A percentile compares a stretch with the other conserved stretches of the same genome.
These are phyloP conservation scores for Prionchulus punctatus DNA, from an alignment of 2,888 invertebrate species.

Conservation along the genomic window DNA sequence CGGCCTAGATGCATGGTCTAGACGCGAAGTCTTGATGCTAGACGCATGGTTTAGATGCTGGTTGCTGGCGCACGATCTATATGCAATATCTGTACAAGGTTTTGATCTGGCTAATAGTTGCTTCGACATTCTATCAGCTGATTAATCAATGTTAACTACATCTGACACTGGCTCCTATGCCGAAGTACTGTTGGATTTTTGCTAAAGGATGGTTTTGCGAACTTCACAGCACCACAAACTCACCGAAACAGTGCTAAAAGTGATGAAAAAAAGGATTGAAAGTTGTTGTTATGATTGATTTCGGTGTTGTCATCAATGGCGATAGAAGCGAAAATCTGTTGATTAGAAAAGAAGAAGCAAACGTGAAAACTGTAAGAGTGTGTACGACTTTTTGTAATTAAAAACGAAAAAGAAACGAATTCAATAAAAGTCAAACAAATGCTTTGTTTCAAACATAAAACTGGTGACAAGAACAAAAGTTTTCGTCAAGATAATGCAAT, in stretches of 20 bases:
- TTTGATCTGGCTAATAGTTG: too few relatives aligned
- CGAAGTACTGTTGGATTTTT: too few relatives aligned
- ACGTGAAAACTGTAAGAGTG: neutral
- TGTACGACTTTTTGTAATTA: conserved; percentile 40
- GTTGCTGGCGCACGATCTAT: too few relatives aligned
- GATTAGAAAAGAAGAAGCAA: conserved; percentile 8
- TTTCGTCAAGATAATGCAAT: conserved; percentile 95
- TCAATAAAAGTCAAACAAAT: neutral
- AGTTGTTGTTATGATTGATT: conserved; percentile 94
- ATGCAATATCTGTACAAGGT: too few relatives aligned
- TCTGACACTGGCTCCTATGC: too few relatives aligned
- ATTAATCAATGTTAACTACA: too few relatives aligned
- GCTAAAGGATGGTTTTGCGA: too few relatives aligned
- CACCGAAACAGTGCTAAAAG: conserved; percentile 93
- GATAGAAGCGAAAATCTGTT: conserved; percentile 99
- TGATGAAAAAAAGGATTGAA: conserved; percentile 91
- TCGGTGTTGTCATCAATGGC: conserved; percentile 53
- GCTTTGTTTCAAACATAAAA: conserved; percentile 68
- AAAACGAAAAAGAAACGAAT: neutral
- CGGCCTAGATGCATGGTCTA: too few relatives aligned
- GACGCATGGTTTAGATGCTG: too few relatives aligned
- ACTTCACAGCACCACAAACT: too few relatives aligned
- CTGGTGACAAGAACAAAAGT: conserved; percentile 71
- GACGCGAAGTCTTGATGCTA: too few relatives aligned
- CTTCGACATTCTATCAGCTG: too few relatives aligned